phyloP scores from a whole-genome alignment of 1,140 invertebrate genomes.

The Nephotettix cincticeps region DNA sequence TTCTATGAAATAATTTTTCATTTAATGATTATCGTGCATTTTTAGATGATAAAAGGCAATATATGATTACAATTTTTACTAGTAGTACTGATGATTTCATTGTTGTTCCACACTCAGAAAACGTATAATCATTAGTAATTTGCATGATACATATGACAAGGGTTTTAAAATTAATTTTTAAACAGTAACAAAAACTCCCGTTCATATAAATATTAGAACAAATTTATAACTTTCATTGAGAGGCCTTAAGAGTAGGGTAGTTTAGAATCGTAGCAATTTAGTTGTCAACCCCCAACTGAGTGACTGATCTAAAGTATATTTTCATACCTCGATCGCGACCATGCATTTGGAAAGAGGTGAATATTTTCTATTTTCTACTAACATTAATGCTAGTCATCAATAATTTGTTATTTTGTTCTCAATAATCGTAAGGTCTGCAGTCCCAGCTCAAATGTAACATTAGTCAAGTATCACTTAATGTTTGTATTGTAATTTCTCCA shows the following conservation, averaged over 20 bases:
- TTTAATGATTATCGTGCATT: too few species aligned
- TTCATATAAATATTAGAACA: too few species aligned
- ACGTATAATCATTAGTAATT: too few species aligned
- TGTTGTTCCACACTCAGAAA: too few species aligned
- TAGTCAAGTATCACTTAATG: slow-evolving; percentile 17
- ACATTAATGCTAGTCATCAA: slow-evolving; percentile 23
- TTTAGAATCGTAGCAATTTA: slow-evolving; percentile 10
- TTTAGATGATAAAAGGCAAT: too few species aligned
- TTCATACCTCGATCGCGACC: slow-evolving; percentile 19
- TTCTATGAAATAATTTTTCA: too few species aligned
- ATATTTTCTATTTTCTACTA: slow-evolving; percentile 28
- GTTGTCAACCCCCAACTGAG: background rate
- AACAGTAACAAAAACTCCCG: too few species aligned
- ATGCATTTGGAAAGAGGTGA: slow-evolving; percentile 16
- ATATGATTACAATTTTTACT: too few species aligned
- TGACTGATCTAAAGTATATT: slow-evolving; percentile 23
- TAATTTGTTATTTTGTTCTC: slow-evolving; percentile 3
- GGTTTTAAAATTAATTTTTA: too few species aligned
- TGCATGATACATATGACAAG: too few species aligned
- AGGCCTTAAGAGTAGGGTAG: slow-evolving; percentile 28
- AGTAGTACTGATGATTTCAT: too few species aligned
- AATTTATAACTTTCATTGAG: background rate
- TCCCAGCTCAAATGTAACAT: slow-evolving; percentile 6
- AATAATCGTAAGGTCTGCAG: background rate
- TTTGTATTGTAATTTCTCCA: background rate